These are phyloP conservation scores for Trichopoda pennipes DNA, from an alignment of 2,888 invertebrate species.

Conservation along the genomic window DNA sequence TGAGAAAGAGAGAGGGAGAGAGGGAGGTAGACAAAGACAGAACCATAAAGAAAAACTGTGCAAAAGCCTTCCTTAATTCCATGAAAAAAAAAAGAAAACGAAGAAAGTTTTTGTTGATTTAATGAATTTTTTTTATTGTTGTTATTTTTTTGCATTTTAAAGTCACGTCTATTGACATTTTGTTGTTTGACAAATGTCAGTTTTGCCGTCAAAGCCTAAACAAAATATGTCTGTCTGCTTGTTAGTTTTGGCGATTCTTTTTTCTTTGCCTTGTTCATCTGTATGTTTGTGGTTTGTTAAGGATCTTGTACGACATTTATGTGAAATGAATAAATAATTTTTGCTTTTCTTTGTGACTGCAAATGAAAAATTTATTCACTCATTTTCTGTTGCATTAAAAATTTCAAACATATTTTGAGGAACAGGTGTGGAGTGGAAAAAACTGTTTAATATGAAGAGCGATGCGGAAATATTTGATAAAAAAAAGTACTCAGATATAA, in stretches of 20 bases:
- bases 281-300: conserved; percentile 55
- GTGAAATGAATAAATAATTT: conserved; percentile 66
- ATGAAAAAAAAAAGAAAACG: conserved; percentile 31
- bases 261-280: conserved; percentile 23
- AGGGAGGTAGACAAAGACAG: too few species aligned
- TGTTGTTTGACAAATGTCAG: conserved; percentile 69
- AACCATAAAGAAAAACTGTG: conserved; percentile 9
- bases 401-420: conserved; percentile 8
- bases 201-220: conserved; percentile 66
- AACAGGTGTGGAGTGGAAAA: conserved; percentile 55
- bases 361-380: conserved; percentile 23
- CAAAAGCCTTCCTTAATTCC: conserved; percentile 50
- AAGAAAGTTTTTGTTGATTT: conserved; percentile 53
- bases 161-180: conserved; percentile 68
- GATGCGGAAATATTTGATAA: conserved; percentile 13
- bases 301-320: conserved; percentile 64
- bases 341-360: background rate
- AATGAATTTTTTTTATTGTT: conserved; percentile 2
- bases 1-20: background rate
- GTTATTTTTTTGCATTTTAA: conserved; percentile 29
- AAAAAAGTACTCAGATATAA: too few species aligned
- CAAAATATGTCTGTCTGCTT: conserved; percentile 49
- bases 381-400: conserved; percentile 18
- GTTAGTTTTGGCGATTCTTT: conserved; percentile 44
- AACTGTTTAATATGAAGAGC: conserved; percentile 2